phyloP scores from a whole-genome alignment of 2,797 vertebrate genomes.

The Amazona ochrocephala region DNA sequence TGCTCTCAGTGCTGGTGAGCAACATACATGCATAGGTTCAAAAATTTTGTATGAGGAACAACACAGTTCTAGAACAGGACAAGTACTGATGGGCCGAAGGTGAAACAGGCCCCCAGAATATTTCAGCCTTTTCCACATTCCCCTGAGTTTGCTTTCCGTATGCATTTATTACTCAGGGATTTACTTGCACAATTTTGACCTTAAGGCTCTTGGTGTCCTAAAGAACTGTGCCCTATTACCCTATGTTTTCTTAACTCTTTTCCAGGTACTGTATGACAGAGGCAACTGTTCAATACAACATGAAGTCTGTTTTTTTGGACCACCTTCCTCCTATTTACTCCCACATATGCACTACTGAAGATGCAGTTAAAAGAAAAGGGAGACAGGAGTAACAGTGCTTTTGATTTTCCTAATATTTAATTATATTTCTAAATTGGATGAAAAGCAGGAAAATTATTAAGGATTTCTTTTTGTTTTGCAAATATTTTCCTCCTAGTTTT shows the following conservation, averaged over 20 bases:
- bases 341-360: neutral
- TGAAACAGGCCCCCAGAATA: neutral
- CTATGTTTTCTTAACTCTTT: neutral
- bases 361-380: neutral
- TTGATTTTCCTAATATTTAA: neutral
- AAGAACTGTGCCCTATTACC: neutral
- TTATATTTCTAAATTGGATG: neutral
- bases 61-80: neutral
- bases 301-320: neutral
- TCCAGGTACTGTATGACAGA: neutral
- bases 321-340: neutral
- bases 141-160: neutral
- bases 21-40: rapidly evolving
- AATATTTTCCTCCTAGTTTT: neutral
- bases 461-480: neutral
- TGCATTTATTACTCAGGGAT: neutral
- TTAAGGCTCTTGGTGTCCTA: neutral
- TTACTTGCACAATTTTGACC: neutral
- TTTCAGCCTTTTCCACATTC: neutral
- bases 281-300: neutral
- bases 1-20: neutral
- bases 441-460: neutral
- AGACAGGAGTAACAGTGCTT: neutral
- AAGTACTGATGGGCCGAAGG: neutral
- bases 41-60: neutral